Evolutionary conservation across 1,140 invertebrate species (phyloP), one percentile per base, ranked within the genome.

Genomic region (Bombus huntii): DNA sequence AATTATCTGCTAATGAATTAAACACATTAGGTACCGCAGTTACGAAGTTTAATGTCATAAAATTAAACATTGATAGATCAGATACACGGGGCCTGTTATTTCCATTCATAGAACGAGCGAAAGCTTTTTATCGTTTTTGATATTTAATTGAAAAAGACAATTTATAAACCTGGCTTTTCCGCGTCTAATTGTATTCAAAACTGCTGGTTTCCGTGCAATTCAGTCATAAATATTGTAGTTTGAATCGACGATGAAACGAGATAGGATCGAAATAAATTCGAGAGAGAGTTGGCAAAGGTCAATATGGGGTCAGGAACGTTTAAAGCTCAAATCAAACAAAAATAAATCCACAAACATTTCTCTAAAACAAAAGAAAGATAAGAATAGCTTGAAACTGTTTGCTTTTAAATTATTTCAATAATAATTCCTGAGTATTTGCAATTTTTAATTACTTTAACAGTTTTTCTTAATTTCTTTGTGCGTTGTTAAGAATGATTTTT

Each of bases 1-100:
- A 39, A 70, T 79, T 79, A 79, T 39, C 15, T 44, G 1, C 31
- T 47, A 47, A 65, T 68, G 39, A 59, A 76, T 59, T 75, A 75
- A 53, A 59, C 13, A 47, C 31, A 18, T 31, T 31, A 8, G 34
- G 22, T 4, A 22, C 6, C 5, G 18, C 5, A 9, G 34, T 59
- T 39, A n/a, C n/a, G 12, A n/a, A 59, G 25, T 65, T 57, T 28
- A n/a, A 9, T 37, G 37, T 62, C 37, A 8, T 28, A 15, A n/a
- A 37, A 77, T 62, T 42, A 62, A 62, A 31, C n/a, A 42, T 76
- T 4, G 10, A 39, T 39, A 34, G 13, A 62, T 59, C 57, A 28
- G 74, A 39, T 59, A 76, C 4, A 62, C 18, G 2, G 47, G 1
- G 3, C 28, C 1, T 34, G 18, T 25, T 37, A n/a, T 77, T 77